These are phyloP conservation scores for Falco naumanni DNA, from an alignment of 2,797 vertebrate genomes.

Conservation along the genomic window DNA sequence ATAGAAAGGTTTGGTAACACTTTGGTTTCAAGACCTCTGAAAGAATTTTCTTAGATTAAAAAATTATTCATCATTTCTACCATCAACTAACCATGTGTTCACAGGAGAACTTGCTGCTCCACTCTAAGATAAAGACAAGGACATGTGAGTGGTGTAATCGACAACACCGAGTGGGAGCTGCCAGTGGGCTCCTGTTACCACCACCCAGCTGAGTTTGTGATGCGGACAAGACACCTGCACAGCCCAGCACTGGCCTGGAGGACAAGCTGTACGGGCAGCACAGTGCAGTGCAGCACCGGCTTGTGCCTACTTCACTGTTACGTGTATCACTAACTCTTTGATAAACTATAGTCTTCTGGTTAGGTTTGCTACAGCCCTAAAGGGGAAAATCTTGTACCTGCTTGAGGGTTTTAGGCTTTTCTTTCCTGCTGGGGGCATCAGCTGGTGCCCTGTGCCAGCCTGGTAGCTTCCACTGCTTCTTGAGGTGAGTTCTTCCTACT, in stretches of 20 bases:
- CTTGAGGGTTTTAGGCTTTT: background rate
- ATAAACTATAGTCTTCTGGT: background rate
- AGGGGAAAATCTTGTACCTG: background rate
- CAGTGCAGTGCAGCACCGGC: background rate
- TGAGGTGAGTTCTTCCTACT: background rate
- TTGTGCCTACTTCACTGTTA: background rate
- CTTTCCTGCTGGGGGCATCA: background rate
- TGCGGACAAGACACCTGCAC: background rate
- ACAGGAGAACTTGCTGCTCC: background rate
- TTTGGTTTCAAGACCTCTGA: background rate
- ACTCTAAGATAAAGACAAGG: background rate
- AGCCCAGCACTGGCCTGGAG: background rate
- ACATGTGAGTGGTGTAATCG: background rate
- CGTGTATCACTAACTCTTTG: fast-evolving
- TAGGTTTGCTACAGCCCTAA: background rate
- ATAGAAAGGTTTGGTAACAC: background rate
- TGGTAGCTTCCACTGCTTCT: background rate
- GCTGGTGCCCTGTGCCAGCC: background rate
- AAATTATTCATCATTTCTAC: background rate
- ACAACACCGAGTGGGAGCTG: background rate
- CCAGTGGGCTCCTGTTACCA: background rate
- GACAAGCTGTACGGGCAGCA: background rate
- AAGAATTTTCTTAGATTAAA: background rate
- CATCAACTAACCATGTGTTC: background rate
- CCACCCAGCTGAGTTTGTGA: background rate